Evolutionary conservation across 2,113 vertebrate species (phyloP).

Genomic region (Elephantulus edwardii): DNA sequence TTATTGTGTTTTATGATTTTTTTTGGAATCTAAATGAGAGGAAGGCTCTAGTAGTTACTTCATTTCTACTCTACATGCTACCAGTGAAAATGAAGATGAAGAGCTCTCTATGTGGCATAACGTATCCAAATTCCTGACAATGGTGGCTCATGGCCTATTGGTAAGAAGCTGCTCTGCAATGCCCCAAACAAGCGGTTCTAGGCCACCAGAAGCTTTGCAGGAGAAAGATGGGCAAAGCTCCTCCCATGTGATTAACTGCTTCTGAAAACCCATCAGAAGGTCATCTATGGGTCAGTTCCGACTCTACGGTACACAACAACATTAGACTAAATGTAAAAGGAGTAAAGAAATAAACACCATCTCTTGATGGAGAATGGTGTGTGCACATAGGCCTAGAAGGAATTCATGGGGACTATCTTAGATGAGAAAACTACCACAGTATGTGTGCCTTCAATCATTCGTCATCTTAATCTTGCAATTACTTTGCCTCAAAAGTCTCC

Average conservation of each 20-base stretch:
- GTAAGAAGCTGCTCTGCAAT: too few relatives aligned
- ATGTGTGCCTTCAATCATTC: background rate
- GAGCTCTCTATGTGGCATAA: background rate
- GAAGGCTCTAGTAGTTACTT: background rate
- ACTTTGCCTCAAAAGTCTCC: background rate
- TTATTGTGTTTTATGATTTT: background rate
- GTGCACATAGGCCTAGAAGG: background rate
- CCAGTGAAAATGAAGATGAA: background rate
- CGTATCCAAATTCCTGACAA: background rate
- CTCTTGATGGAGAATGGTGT: background rate
- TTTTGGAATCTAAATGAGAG: background rate
- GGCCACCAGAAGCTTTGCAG: too few relatives aligned
- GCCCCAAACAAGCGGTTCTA: too few relatives aligned
- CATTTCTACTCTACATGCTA: background rate
- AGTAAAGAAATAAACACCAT: background rate
- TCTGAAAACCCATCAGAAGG: too few relatives aligned
- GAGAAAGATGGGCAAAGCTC: too few relatives aligned
- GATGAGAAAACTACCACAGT: background rate
- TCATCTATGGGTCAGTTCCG: too few relatives aligned
- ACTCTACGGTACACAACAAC: too few relatives aligned
- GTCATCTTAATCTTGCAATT: background rate
- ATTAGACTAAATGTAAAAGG: background rate
- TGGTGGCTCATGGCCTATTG: too few relatives aligned
- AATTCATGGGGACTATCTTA: background rate
- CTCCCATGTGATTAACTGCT: too few relatives aligned